Evolutionary conservation across 2,888 invertebrate genomes (phyloP).

Genomic region (Rotaria macrura): DNA sequence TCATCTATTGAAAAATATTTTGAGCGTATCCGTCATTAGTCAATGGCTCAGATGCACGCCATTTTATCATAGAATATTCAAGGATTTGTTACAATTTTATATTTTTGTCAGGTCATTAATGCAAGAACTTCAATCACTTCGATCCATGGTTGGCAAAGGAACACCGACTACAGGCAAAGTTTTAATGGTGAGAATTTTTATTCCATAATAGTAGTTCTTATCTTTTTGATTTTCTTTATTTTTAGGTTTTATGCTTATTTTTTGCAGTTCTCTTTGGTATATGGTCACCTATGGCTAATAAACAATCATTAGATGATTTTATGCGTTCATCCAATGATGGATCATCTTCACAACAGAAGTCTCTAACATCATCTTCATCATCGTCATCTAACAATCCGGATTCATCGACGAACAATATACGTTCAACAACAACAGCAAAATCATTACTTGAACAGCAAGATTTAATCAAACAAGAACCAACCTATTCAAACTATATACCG

Average conservation of each 20-base stretch:
- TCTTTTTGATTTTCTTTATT: neutral
- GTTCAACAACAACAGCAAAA: neutral
- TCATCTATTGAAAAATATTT: too few relatives aligned
- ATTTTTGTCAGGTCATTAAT: constrained; percentile 40
- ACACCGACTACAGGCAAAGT: constrained; percentile 41
- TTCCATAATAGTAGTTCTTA: neutral
- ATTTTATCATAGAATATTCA: too few relatives aligned
- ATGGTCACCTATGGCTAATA: constrained; percentile 43
- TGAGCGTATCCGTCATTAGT: too few relatives aligned
- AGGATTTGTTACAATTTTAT: too few relatives aligned
- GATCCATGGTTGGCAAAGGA: constrained; percentile 44
- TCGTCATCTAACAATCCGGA: neutral
- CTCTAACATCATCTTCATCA: neutral
- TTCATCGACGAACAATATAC: neutral
- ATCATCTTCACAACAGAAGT: neutral
- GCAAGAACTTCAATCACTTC: constrained; percentile 48
- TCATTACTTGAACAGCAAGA: neutral
- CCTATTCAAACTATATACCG: neutral
- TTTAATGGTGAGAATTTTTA: constrained; percentile 39
- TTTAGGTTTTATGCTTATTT: constrained; percentile 44
- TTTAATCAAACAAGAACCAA: constrained; percentile 17
- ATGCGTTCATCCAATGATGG: constrained; percentile 17
- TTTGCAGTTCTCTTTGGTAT: constrained; percentile 48
- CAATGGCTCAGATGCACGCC: too few relatives aligned
- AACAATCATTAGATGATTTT: constrained; percentile 35